Base-by-base conservation (phyloP, 2,888 invertebrate genomes). In the Eustalomyia histrio region DNA sequence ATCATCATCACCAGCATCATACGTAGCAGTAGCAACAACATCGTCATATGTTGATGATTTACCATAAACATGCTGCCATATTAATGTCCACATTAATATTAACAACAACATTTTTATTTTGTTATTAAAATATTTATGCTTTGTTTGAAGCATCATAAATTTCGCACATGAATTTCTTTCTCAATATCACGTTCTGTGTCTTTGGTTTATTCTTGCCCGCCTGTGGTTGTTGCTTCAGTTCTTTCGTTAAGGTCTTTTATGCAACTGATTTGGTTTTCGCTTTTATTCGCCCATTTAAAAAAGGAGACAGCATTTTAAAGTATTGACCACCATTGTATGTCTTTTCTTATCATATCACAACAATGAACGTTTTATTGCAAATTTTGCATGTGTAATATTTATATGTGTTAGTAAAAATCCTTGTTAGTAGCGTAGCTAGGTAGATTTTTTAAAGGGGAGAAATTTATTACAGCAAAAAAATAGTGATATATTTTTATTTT, bases 1-100 rank as follows among this genome's bases (percentile, higher is more conserved):
- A 58, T 3, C 58, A 72, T 17, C 24, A 18, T 4, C 57, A 63
- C 17, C 18, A 43, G 1, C 29, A 29, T 29, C 29, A 29, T 39
- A 21, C 61, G n/a, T n/a, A n/a, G n/a, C n/a, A n/a, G n/a, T n/a
- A n/a, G n/a, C n/a, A n/a, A n/a, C 18, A 53, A 57, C 67, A 16
- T 33, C 29, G 53, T 69, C 75, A 72, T 58, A 72, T 39, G 64
- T 69, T 65, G 65, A 61, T 61, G 76, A 71, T 50, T 58, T 73
- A 52, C 71, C 68, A 79, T 73, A 74, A 74, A 76, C 74, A 76
- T 64, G 57, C 65, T 76, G 79, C 67, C 81, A 79, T 74, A 76
- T 83, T 83, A 79, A 81, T 73, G 81, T 55, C 76, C 83, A 80
- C 61, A 85, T 84, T 84, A 84, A 84, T 83, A 84, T 82, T 79